Percentiles rank a stretch among this genome's conserved stretches.
These are phyloP conservation scores for Drosophila azteca DNA, from an alignment of 1,140 invertebrate genomes.

Conservation along the genomic window DNA sequence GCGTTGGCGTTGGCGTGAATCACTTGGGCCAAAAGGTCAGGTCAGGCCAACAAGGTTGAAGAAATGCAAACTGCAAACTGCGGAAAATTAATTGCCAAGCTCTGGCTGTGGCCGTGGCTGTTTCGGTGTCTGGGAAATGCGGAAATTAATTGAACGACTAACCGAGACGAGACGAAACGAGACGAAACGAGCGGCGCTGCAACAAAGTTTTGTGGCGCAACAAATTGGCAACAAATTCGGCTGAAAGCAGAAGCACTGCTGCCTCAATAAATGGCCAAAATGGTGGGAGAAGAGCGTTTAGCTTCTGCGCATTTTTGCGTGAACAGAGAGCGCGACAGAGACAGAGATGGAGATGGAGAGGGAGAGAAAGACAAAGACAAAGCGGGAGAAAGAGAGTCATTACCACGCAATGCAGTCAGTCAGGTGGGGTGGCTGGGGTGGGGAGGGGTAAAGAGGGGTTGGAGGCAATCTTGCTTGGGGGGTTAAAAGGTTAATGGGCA, in stretches of 20 bases:
- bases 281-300: constrained; percentile 49
- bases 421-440: not conserved
- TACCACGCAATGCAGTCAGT: constrained; percentile 61
- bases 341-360: constrained; percentile 17
- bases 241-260: constrained; percentile 26
- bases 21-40: constrained; percentile 79
- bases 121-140: constrained; percentile 79
- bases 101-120: too few species aligned
- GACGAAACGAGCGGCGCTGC: constrained; percentile 1
- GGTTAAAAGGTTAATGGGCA: constrained; percentile 78
- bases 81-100: constrained; percentile 70
- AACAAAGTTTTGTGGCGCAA: constrained; percentile 62
- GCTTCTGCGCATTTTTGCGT: constrained; percentile 82
- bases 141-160: constrained; percentile 78
- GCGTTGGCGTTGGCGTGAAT: constrained; percentile 77
- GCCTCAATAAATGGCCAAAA: constrained; percentile 67
- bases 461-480: constrained; percentile 42
- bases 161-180: constrained; percentile 15
- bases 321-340: constrained; percentile 11
- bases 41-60: constrained; percentile 78
- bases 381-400: constrained; percentile 65
- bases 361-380: constrained; percentile 12
- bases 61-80: constrained; percentile 70
- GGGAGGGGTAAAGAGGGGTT: not conserved
- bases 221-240: constrained; percentile 78